Conservation (phyloP, 2,113 vertebrate genomes). For the Calcarius ornatus region DNA sequence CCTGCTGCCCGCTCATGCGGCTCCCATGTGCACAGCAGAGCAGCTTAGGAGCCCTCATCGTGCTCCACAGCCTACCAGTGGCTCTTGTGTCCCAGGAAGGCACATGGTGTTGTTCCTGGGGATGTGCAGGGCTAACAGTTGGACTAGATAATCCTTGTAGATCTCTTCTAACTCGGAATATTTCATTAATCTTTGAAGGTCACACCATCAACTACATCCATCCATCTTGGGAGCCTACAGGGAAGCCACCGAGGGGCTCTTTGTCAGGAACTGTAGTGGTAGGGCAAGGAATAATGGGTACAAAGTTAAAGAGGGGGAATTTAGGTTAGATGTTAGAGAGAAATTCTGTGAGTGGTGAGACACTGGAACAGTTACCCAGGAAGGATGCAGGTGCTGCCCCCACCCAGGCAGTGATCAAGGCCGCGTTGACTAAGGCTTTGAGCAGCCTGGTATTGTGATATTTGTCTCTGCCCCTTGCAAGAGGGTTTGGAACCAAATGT, state of each 20-base stretch:
- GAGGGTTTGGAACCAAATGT: background rate
- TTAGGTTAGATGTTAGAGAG: background rate
- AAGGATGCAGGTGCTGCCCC: too few relatives aligned
- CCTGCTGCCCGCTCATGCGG: background rate
- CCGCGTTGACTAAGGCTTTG: background rate
- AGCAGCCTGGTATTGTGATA: background rate
- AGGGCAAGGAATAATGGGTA: background rate
- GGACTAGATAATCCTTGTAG: background rate
- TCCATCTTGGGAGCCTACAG: fast-evolving
- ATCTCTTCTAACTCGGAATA: background rate
- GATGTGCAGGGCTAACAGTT: background rate
- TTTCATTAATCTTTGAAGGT: background rate
- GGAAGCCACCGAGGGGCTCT: fast-evolving
- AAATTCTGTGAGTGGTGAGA: background rate
- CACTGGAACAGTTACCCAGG: too few relatives aligned
- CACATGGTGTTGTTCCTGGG: background rate
- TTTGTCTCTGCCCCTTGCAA: background rate
- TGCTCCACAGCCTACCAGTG: background rate
- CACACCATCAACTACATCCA: fast-evolving
- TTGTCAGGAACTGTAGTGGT: too few relatives aligned
- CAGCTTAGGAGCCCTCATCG: background rate
- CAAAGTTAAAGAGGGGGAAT: background rate
- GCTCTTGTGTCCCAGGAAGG: too few relatives aligned
- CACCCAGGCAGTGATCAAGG: too few relatives aligned
- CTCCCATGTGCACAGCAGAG: background rate